phyloP scores from a whole-genome alignment of 2,797 vertebrate genomes.

The Iguana delicatissima region DNA sequence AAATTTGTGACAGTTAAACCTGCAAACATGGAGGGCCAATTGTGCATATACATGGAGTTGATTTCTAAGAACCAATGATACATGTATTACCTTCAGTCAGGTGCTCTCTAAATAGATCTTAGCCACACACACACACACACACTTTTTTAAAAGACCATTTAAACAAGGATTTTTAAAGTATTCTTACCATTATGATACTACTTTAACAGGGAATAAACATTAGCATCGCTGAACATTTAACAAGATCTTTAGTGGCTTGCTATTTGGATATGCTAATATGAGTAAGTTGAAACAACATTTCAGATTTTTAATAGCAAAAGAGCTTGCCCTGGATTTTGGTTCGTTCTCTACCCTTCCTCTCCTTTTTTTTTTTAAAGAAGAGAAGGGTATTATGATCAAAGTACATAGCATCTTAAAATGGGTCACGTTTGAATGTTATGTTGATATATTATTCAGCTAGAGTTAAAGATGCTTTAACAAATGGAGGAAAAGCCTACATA shows the following conservation, averaged over 20 bases:
- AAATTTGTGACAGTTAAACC: no score
- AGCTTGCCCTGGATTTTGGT: background rate
- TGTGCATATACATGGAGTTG: no score
- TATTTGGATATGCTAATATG: background rate
- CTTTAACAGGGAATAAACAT: background rate
- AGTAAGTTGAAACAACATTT: background rate
- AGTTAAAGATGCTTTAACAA: background rate
- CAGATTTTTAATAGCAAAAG: background rate
- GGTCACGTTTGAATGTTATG: background rate
- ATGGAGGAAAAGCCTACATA: background rate
- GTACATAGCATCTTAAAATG: no score
- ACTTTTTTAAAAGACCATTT: background rate
- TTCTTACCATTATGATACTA: background rate
- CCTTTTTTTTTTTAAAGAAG: background rate
- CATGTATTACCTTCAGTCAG: background rate
- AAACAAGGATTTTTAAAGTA: background rate
- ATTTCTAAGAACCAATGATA: no score
- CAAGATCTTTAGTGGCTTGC: background rate
- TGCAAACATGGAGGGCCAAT: no score
- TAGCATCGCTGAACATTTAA: background rate
- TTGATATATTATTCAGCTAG: background rate
- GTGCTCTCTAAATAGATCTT: background rate
- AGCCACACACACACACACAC: background rate
- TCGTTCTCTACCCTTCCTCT: no score
- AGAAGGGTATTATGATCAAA: background rate